Conservation (phyloP, 2,888 invertebrate genomes). For the Calameuta idolon region DNA sequence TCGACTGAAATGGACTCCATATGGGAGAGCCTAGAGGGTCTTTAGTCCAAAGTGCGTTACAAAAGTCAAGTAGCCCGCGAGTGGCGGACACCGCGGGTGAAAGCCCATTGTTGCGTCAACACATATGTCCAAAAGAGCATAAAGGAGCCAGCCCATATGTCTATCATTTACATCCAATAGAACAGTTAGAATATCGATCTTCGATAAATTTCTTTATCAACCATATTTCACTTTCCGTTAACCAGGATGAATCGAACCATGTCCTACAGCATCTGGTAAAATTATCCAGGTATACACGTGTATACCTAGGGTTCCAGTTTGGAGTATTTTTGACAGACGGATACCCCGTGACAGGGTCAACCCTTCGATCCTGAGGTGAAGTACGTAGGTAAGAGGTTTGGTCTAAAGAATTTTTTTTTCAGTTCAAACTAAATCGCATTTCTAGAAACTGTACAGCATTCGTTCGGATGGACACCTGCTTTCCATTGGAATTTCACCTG, state of each 20-base stretch:
- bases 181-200: neutral
- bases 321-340: neutral
- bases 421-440: neutral
- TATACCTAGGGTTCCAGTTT: neutral
- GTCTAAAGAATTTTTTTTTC: neutral
- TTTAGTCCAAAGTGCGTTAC: conserved; percentile 37
- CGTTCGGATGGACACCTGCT: neutral
- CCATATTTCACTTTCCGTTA: neutral
- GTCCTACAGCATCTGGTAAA: neutral
- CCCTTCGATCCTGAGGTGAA: neutral
- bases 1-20: conserved; percentile 49
- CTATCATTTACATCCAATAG: conserved; percentile 6
- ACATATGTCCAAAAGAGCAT: conserved; percentile 61
- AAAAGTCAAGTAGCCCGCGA: conserved; percentile 47
- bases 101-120: conserved; percentile 63
- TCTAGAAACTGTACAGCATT: neutral
- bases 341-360: neutral
- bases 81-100: conserved; percentile 39
- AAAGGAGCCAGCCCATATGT: conserved; percentile 43
- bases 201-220: neutral
- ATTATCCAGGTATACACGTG: neutral
- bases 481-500: neutral
- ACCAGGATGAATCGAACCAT: neutral
- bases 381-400: neutral
- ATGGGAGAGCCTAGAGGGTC: conserved; percentile 29